A percentile compares a stretch with the other conserved stretches of the same genome.
Evolutionary conservation across 1,140 invertebrate species (phyloP).

Genomic region (Aphelinus certus): DNA sequence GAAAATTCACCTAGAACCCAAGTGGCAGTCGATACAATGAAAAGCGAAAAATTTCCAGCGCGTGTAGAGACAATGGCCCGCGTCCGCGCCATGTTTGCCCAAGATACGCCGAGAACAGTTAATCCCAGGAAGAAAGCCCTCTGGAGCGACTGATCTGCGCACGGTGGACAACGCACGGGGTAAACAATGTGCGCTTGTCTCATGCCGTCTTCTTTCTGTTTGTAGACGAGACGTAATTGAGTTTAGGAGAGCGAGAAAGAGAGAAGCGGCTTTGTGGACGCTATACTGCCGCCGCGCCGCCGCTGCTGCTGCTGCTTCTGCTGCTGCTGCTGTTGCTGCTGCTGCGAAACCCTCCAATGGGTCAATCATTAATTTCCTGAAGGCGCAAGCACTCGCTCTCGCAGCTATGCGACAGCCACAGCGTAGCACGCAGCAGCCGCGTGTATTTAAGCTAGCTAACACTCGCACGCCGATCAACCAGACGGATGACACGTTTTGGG

Average conservation of each 20-base stretch:
- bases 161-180: too few relatives aligned
- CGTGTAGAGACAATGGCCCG: too few relatives aligned
- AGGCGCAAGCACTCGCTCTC: slow-evolving; percentile 18
- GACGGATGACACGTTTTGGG: too few relatives aligned
- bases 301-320: background rate
- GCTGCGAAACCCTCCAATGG: slow-evolving; percentile 31
- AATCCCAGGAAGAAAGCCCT: too few relatives aligned
- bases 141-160: too few relatives aligned
- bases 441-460: background rate
- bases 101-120: background rate
- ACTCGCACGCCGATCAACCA: too few relatives aligned
- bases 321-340: background rate
- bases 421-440: background rate
- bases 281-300: background rate
- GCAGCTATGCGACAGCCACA: background rate
- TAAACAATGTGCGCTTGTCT: too few relatives aligned
- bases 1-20: too few relatives aligned
- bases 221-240: slow-evolving; percentile 21
- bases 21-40: too few relatives aligned
- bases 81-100: background rate
- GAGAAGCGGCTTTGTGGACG: background rate
- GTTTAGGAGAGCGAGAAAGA: slow-evolving; percentile 22
- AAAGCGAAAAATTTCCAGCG: too few relatives aligned
- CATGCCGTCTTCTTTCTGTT: background rate
- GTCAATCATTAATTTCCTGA: slow-evolving; percentile 51